phyloP scores from a whole-genome alignment of 2,797 vertebrate genomes.

The Aulostomus chinensis region DNA sequence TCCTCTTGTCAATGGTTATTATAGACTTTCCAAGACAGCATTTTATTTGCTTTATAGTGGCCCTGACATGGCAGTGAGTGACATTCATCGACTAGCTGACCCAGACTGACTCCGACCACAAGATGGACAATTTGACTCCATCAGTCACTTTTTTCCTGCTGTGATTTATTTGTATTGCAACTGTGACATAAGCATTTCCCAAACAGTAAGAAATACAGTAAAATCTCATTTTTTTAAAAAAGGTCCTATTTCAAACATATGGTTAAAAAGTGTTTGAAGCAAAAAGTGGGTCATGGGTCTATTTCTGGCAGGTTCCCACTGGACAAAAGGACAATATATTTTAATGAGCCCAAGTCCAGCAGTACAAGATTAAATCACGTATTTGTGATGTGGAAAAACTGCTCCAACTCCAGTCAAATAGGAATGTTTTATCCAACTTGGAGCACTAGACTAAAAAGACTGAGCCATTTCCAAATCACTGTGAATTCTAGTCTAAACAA shows the following conservation, averaged over 20 bases:
- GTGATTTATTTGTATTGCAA: constrained; percentile 30
- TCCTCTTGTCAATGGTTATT: constrained; percentile 59
- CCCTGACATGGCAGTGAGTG: constrained; percentile 63
- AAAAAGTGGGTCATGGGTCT: constrained; percentile 47
- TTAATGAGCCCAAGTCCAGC: constrained; percentile 48
- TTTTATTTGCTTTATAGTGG: constrained; percentile 61
- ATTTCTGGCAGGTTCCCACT: constrained; percentile 38
- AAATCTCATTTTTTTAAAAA: constrained; percentile 26
- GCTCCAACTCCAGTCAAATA: constrained; percentile 22
- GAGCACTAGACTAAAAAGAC: constrained; percentile 17
- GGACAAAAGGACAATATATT: constrained; percentile 61
- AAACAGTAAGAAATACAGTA: constrained; percentile 6
- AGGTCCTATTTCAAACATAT: constrained; percentile 27
- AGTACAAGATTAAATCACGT: constrained; percentile 64
- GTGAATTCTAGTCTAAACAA: neutral
- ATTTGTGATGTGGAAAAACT: constrained; percentile 39
- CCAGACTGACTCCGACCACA: constrained; percentile 34
- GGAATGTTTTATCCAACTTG: constrained; percentile 33
- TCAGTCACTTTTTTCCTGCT: constrained; percentile 31
- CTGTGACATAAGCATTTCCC: constrained; percentile 13
- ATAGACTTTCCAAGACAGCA: constrained; percentile 53
- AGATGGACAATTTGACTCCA: constrained; percentile 43
- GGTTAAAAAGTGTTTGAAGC: constrained; percentile 16
- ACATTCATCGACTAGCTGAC: constrained; percentile 63
- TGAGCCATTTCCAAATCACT: neutral